Evolutionary conservation across 1,140 invertebrate genomes (phyloP).

Genomic region (Cydia strobilella): DNA sequence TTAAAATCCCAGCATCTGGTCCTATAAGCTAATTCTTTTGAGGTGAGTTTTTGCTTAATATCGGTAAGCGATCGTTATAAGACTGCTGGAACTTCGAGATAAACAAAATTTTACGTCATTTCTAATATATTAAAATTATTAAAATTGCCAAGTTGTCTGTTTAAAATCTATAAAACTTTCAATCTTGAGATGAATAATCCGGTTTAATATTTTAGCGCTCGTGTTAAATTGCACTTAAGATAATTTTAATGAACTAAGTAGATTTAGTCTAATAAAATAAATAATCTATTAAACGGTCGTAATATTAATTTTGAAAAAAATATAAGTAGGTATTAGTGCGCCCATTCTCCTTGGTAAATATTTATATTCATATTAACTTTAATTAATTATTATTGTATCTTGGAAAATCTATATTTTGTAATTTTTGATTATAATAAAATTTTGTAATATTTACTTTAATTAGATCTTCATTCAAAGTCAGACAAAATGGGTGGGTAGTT

Average conservation of each 20-base stretch:
- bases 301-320: not conserved
- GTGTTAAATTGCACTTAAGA: not conserved
- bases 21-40: not conserved
- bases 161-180: not conserved
- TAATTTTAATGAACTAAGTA: not conserved
- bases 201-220: not conserved
- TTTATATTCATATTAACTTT: too few species aligned
- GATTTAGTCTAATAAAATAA: not conserved
- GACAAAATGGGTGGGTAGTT: too few species aligned
- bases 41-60: not conserved
- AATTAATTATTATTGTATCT: too few species aligned
- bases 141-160: not conserved
- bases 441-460: too few species aligned
- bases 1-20: too few species aligned
- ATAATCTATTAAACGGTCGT: not conserved
- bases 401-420: too few species aligned
- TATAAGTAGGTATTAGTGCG: not conserved
- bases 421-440: too few species aligned
- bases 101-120: not conserved
- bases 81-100: not conserved
- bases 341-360: too few species aligned
- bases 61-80: not conserved
- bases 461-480: too few species aligned
- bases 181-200: not conserved
- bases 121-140: not conserved